Conservation (phyloP, 2,113 vertebrate species). For the Siphamia tubifer region DNA sequence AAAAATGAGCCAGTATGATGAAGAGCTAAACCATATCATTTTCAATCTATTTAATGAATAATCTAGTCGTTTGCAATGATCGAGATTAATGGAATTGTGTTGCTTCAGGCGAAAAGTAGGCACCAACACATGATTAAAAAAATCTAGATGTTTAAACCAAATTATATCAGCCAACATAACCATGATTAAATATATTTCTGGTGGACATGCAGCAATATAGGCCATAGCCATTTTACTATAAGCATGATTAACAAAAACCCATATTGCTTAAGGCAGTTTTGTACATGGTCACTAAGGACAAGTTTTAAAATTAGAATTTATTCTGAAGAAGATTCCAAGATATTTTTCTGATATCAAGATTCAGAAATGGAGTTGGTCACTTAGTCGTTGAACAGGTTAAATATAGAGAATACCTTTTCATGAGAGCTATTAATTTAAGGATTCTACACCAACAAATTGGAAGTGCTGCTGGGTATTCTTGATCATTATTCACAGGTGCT, state of each 20-base stretch:
- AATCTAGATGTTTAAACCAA: constrained; percentile 2
- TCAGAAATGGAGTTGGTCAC: too few species aligned
- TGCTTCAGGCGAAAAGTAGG: not conserved
- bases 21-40: constrained; percentile 16
- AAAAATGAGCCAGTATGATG: constrained; percentile 5
- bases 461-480: too few species aligned
- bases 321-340: too few species aligned
- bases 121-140: constrained; percentile 7
- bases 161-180: not conserved
- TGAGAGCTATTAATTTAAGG: too few species aligned
- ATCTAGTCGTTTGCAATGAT: constrained; percentile 4
- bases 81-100: constrained; percentile 23
- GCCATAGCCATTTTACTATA: not conserved
- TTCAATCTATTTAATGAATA: constrained; percentile 24
- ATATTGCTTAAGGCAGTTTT: too few species aligned
- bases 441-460: too few species aligned
- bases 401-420: too few species aligned
- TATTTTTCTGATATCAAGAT: too few species aligned
- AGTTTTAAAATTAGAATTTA: too few species aligned
- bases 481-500: too few species aligned
- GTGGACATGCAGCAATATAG: not conserved
- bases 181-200: constrained; percentile 15
- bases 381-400: too few species aligned
- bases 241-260: not conserved
- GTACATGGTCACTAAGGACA: too few species aligned